These are phyloP conservation scores for Elmis aenea DNA, from an alignment of 2,888 invertebrate genomes.

Conservation along the genomic window DNA sequence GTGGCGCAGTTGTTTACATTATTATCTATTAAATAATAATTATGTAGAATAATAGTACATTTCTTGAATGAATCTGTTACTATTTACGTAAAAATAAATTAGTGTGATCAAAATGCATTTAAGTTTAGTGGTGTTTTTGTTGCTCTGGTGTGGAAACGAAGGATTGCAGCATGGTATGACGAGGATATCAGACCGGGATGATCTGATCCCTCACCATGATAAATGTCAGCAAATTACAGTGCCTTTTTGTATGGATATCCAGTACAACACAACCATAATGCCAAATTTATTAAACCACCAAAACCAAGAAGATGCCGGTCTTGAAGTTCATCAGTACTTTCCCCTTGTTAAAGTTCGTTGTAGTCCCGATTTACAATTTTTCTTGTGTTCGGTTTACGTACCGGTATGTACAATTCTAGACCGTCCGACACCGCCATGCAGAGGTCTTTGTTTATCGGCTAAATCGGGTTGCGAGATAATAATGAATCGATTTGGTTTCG, in stretches of 20 bases:
- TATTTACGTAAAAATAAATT: not conserved
- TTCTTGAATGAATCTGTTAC: too few species aligned
- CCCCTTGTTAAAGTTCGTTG: conserved; percentile 93
- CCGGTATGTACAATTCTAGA: conserved; percentile 95
- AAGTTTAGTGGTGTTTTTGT: conserved; percentile 19
- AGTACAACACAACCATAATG: conserved; percentile 94
- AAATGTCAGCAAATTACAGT: conserved; percentile 93
- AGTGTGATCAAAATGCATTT: conserved; percentile 13
- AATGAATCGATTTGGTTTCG: conserved; percentile 80
- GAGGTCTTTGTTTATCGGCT: conserved; percentile 84
- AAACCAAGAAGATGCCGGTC: conserved; percentile 90
- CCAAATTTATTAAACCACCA: conserved; percentile 90
- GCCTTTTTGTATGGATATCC: conserved; percentile 84
- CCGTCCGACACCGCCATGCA: conserved; percentile 83
- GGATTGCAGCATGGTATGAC: conserved; percentile 15
- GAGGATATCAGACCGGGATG: conserved; percentile 27
- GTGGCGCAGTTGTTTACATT: conserved; percentile 13
- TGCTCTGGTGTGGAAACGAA: conserved; percentile 15
- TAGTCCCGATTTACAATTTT: conserved; percentile 89
- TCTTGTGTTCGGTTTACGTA: conserved; percentile 91
- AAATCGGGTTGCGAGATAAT: conserved; percentile 79
- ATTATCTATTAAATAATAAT: conserved; percentile 4
- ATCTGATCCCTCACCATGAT: conserved; percentile 69
- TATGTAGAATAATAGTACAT: too few species aligned
- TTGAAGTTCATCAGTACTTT: conserved; percentile 89